Conservation (phyloP, 2,797 vertebrate species). For the Premnoplex brunnescens region DNA sequence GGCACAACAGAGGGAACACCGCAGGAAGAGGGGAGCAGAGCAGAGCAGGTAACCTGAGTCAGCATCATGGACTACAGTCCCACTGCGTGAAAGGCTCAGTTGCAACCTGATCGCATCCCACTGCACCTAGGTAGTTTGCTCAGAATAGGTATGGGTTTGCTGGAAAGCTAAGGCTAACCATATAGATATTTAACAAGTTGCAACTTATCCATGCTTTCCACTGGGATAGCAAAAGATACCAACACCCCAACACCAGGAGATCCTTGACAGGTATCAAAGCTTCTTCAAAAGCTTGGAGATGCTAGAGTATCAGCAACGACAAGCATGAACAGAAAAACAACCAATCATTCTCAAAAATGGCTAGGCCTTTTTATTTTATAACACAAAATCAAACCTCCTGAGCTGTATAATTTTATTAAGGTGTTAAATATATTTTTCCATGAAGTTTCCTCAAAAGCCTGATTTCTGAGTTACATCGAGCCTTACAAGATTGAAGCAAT, state of each 20-base stretch:
- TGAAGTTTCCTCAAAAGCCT: neutral
- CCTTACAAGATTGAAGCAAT: neutral
- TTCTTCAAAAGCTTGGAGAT: neutral
- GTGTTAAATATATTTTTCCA: neutral
- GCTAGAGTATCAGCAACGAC: neutral
- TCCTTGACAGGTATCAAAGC: neutral
- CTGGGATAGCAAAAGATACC: neutral
- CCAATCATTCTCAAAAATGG: neutral
- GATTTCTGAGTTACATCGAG: neutral
- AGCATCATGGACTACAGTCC: neutral
- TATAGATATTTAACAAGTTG: neutral
- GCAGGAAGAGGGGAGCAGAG: neutral
- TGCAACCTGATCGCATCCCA: neutral
- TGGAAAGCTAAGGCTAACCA: neutral
- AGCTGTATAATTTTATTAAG: neutral
- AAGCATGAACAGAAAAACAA: neutral
- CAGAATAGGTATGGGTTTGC: neutral
- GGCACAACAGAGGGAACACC: neutral
- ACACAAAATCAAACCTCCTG: neutral
- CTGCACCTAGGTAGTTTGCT: neutral
- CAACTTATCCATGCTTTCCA: neutral
- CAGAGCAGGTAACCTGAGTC: neutral
- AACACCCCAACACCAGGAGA: neutral
- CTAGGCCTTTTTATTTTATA: neutral
- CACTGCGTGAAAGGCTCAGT: neutral